Evolutionary conservation across 1,140 invertebrate genomes (phyloP).

Genomic region (Apis laboriosa): DNA sequence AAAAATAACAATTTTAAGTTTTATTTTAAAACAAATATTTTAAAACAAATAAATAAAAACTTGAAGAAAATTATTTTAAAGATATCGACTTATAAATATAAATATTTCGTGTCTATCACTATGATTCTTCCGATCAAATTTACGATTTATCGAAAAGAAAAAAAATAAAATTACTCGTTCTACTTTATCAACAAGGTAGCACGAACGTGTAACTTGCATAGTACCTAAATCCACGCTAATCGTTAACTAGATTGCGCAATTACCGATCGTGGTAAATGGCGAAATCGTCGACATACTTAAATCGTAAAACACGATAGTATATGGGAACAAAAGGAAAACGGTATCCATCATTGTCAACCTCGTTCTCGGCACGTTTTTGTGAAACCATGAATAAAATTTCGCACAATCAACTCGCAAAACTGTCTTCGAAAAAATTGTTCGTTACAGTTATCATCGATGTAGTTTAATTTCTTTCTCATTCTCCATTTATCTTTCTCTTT

Average conservation of each 20-base stretch:
- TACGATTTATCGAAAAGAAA: too few relatives aligned
- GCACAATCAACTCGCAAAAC: background rate
- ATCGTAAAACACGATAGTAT: background rate
- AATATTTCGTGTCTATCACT: too few relatives aligned
- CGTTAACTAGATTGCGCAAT: background rate
- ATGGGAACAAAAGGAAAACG: background rate
- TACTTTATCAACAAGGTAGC: background rate
- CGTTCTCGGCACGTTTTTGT: background rate
- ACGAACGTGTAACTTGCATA: background rate
- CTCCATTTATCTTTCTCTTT: background rate
- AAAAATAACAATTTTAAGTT: too few relatives aligned
- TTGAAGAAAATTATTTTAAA: too few relatives aligned
- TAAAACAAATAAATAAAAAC: too few relatives aligned
- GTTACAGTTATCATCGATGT: background rate
- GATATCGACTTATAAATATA: too few relatives aligned
- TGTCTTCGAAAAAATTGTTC: slow-evolving; percentile 3
- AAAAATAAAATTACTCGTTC: too few relatives aligned
- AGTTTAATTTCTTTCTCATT: background rate
- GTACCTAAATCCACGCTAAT: background rate
- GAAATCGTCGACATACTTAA: background rate
- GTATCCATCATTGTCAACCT: slow-evolving; percentile 22
- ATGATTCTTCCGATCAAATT: too few relatives aligned
- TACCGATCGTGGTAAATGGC: background rate
- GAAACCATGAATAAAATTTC: slow-evolving; percentile 10
- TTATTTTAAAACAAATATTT: too few relatives aligned